A percentile compares a stretch with the other conserved stretches of the same genome.
phyloP scores from a whole-genome alignment of 2,888 invertebrate genomes.

The Pristionchus entomophagus region DNA sequence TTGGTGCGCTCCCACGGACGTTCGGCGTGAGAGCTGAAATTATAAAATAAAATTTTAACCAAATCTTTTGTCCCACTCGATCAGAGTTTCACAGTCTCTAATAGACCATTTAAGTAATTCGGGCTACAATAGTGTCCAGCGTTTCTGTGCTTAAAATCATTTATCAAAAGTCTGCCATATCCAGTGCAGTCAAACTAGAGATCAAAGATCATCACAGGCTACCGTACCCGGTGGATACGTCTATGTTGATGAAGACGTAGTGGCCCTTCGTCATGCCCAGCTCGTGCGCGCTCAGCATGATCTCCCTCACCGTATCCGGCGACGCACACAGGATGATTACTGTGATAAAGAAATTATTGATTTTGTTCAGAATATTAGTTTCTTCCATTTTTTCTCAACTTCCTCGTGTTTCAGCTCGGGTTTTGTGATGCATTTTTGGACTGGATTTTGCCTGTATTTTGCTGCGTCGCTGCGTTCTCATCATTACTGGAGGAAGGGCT shows the following conservation, averaged over 20 bases:
- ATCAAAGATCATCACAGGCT: constrained; percentile 73
- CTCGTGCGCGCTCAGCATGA: constrained; percentile 93
- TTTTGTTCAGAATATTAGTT: background rate
- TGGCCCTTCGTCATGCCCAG: constrained; percentile 96
- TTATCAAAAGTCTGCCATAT: no score
- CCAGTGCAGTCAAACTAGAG: background rate
- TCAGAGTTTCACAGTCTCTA: no score
- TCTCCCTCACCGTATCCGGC: constrained; percentile 88
- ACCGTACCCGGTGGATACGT: constrained; percentile 95
- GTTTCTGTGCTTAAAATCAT: no score
- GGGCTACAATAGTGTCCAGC: no score
- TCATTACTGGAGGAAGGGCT: background rate
- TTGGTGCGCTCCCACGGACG: constrained; percentile 90
- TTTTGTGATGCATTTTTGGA: background rate
- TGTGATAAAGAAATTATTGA: constrained; percentile 78
- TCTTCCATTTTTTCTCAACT: background rate
- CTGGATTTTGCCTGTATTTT: background rate
- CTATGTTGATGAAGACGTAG: constrained; percentile 98
- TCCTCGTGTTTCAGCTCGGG: background rate
- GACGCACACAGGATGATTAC: constrained; percentile 96
- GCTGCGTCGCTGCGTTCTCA: background rate
- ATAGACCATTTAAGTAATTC: no score
- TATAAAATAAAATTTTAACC: background rate
- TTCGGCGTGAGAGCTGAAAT: constrained; percentile 75
- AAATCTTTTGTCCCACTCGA: no score